Evolutionary conservation across 2,113 vertebrate species (phyloP), one percentile per base, ranked within the genome.

Genomic region (Cynopterus brachyotis): DNA sequence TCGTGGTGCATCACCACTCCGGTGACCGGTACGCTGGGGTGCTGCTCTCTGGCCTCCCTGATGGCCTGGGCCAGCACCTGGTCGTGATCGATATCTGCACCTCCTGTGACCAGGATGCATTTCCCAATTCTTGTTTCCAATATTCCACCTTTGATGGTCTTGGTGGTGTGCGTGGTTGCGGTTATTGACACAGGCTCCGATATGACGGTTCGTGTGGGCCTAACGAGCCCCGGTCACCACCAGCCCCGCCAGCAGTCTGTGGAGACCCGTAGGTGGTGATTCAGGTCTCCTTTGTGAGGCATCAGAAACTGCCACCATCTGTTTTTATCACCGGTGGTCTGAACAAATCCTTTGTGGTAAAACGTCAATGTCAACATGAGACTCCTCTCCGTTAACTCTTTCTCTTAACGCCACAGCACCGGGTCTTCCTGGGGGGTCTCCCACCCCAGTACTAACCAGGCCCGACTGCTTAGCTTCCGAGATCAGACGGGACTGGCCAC

Each of bases 281-380:
- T 99, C 99, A 99, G 98, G 99, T 99, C 98, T 99, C 99, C 99
- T 99, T 98, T 99, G 99, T 73, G 99, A 98, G 50, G 99, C 99
- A 99, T 99, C 99, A 98, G 99, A 99, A 98, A 99, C 99, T 96
- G 99, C 99, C 98, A 99, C 99, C 99, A 99, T 99, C 99, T 79
- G 99, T 99, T 99, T 99, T 99, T 98, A 99, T 99, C 98, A 99
- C 99, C 9, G 99, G 99, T 96, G 99, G 99, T 99, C 99, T 97
- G 99, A 99, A 98, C 99, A 99, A 99, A 99, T 99, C 99, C 99
- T 99, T 98, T 99, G 99, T 97, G 99, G 98, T 96, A 99, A 98
- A 89, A 98, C 98, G 97, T 99, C 99, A 97, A 98, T 98, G 98
- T 99, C 99, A 97, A 98, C 97, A 97, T 98, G 98, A 96, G 98